Percentiles rank a stretch among this genome's conserved stretches.
Evolutionary conservation across 2,888 invertebrate genomes (phyloP).

Genomic region (Petrolisthes cinctipes): DNA sequence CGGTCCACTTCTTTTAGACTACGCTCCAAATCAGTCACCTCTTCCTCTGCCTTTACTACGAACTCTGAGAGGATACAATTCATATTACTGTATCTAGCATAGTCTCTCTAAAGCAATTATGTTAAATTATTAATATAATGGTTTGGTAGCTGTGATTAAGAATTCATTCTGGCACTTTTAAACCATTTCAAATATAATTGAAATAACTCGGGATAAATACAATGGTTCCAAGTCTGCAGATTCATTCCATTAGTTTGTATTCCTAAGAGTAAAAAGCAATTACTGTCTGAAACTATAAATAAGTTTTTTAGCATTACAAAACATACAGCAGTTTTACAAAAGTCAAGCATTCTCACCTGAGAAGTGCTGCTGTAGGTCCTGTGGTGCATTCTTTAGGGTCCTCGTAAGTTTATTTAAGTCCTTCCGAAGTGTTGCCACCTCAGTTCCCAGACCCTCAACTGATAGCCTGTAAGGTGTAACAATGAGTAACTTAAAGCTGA

Average conservation of each 20-base stretch:
- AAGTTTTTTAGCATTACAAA: no score
- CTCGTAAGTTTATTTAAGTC: constrained; percentile 12
- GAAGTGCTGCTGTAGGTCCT: constrained; percentile 32
- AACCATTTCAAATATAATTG: no score
- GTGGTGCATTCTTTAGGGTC: constrained; percentile 36
- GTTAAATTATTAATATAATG: neutral
- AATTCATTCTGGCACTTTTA: no score
- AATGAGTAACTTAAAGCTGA: neutral
- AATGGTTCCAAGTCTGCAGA: no score
- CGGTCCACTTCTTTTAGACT: constrained; percentile 68
- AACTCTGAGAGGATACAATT: constrained; percentile 30
- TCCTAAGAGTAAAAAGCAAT: no score
- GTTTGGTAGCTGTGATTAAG: neutral
- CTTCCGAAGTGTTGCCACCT: constrained; percentile 17
- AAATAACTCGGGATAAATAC: no score
- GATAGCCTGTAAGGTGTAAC: constrained; percentile 13
- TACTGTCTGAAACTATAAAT: no score
- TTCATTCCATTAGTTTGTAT: no score
- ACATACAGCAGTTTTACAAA: no score
- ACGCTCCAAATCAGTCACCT: constrained; percentile 68
- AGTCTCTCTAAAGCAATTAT: neutral
- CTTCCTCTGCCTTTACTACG: constrained; percentile 66
- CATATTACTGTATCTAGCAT: neutral
- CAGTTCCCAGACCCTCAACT: constrained; percentile 26
- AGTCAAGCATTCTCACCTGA: constrained; percentile 14